phyloP scores from a whole-genome alignment of 2,888 invertebrate genomes.

The Drosophila eohydei region DNA sequence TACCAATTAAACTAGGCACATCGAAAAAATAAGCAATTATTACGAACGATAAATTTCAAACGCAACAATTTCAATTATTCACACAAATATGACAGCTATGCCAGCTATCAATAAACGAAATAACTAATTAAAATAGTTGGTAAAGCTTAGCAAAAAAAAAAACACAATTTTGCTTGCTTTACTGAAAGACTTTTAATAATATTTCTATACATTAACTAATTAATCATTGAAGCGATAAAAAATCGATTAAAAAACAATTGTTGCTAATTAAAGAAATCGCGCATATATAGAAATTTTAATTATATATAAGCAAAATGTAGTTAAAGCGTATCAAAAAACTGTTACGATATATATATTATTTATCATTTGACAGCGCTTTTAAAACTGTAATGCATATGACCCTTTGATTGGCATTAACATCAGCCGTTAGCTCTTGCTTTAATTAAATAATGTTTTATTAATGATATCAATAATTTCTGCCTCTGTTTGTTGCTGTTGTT shows the following conservation, averaged over 20 bases:
- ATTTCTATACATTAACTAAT: neutral
- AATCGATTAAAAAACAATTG: slow-evolving; percentile 11
- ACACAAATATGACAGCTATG: slow-evolving; percentile 12
- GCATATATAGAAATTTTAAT: neutral
- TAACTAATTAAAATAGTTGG: slow-evolving; percentile 3
- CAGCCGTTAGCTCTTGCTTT: slow-evolving; percentile 40
- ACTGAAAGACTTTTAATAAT: neutral
- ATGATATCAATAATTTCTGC: slow-evolving; percentile 23
- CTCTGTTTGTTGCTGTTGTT: neutral
- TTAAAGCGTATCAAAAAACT: slow-evolving; percentile 9
- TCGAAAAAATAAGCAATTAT: neutral
- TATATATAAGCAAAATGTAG: slow-evolving; percentile 10
- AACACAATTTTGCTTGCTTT: neutral
- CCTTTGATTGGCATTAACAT: slow-evolving; percentile 10
- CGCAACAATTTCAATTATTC: slow-evolving; percentile 1
- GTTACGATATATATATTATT: neutral
- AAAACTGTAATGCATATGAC: slow-evolving; percentile 26
- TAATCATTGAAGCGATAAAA: slow-evolving; percentile 1
- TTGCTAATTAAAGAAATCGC: slow-evolving; percentile 5
- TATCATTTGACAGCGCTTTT: slow-evolving; percentile 13
- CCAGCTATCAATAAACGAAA: neutral
- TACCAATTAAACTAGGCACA: neutral
- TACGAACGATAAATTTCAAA: slow-evolving; percentile 11
- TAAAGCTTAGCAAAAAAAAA: neutral
- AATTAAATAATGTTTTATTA: slow-evolving; percentile 50